Base-by-base conservation (phyloP, 2,888 invertebrate genomes). In the Lochmaea capreae region DNA sequence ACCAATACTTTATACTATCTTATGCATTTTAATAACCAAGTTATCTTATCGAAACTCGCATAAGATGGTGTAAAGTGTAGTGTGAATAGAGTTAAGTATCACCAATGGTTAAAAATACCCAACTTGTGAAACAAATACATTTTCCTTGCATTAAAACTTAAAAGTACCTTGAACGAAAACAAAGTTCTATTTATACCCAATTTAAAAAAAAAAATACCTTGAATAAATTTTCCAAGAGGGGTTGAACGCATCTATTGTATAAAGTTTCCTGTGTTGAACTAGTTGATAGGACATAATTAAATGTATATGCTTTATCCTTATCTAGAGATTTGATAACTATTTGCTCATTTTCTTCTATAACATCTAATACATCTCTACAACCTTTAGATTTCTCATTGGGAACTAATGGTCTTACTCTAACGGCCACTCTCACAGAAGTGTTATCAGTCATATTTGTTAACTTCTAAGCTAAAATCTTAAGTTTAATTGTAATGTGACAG, bases 401-500 rank as follows among this genome's bases (percentile, higher is more conserved):
- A 62, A 95, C 93, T 70, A 97, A 87, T 0, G 97, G 97, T 68
- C 97, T 90, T 33, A 96, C 92, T 58, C 97, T 88, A 0, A 97
- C 87, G 0, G 96, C 97, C 57, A 97, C 97, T 84, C 93, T 90
- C 0, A 95, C 93, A 12, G 83, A 81, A 61, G 80, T 80, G 61
- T 78, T 79, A 71, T 86, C 86, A 43, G 78, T 69, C 85, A 85
- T 85, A 52, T 71, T 75, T 16, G 8, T 10, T 1, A 18, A 49
- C 18, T 54, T 54, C n/a, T 18, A 54, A 54, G 18, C 54, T 54
- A 54, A 54, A 54, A 54, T 54, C 18, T 54, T 2, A 54, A 62
- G 42, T 18, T 54, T 2, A 54, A 62, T 62, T 11, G 9, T 62
- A n/a, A 18, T 42, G 11, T 26, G 33, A 18, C 6, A 42, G 16